Evolutionary conservation across 2,888 invertebrate genomes (phyloP), one percentile per base, ranked within the genome.

Genomic region (Caradrina kadenii): DNA sequence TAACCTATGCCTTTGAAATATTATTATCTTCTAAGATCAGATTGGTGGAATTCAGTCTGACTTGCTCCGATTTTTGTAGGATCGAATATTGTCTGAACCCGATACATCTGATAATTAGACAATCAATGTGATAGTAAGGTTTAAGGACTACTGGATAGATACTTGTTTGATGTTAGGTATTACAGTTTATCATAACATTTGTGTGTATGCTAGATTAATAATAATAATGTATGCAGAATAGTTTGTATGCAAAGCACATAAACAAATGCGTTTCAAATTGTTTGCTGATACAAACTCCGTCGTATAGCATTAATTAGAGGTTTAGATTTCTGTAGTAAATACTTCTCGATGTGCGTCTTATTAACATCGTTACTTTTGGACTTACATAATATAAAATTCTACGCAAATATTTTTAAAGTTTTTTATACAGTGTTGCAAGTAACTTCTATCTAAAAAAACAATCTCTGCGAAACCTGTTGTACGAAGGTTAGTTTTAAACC

Each of bases 201-300:
- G 8, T 35, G 35, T 35, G 35, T 42, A 55, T 26, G n/a, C 21
- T 22, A 56, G 42, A 56, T 21, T 10, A 50, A 58, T 69, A 42
- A 13, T 35, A 17, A 45, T 45, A 45, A 45, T 45, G 4, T 26
- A 45, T 17, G 10, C n/a, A 13, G 21, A 6, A 19, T 58, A 45
- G 56, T 52, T 50, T n/a, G 39, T 31, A 39, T 53, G 21, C 50
- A 48, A 53, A 48, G 5, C 19, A 45, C 31, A 15, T 49, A 72
- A 72, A 54, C 72, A 64, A 72, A 22, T 42, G 39, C 21, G 53
- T 59, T 54, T 72, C 39, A 19, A n/a, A 31, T 58, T 64, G 11
- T 26, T 59, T 49, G 19, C 55, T 73, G 65, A 73, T 48, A 31
- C 53, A 64, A 42, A 26, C 11, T 7, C 19, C 13, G 8, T 31